These are phyloP conservation scores for Callyntrura guangdongensis DNA, from an alignment of 2,888 invertebrate genomes.

Conservation along the genomic window DNA sequence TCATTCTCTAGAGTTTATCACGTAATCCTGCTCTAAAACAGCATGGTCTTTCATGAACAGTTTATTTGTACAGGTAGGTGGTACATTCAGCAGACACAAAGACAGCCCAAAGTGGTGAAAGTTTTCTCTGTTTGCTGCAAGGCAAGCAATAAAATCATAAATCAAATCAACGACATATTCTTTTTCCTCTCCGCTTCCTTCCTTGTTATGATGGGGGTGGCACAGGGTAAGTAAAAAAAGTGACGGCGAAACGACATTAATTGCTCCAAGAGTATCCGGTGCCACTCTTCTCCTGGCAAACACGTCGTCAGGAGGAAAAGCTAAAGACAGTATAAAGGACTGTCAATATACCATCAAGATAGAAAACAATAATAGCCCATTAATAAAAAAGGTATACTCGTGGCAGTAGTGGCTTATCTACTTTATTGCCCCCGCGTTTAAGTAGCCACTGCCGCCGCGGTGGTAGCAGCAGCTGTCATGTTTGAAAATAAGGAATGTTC, in stretches of 20 bases:
- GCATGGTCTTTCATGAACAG: neutral
- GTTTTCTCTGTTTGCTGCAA: neutral
- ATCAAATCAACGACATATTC: slow-evolving; percentile 45
- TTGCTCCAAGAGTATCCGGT: slow-evolving; percentile 24
- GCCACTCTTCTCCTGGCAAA: neutral
- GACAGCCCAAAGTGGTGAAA: neutral
- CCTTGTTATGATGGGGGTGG: neutral
- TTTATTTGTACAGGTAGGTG: neutral
- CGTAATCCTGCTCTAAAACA: neutral
- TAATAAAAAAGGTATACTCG: neutral
- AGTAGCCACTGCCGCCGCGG: neutral
- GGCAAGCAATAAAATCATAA: slow-evolving; percentile 40
- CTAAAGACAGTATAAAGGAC: neutral
- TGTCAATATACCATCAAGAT: neutral
- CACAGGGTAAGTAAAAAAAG: neutral
- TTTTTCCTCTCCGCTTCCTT: neutral
- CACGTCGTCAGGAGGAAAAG: neutral
- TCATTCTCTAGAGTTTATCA: too few relatives aligned
- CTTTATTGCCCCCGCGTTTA: slow-evolving; percentile 15
- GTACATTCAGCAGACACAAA: neutral
- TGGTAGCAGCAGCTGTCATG: slow-evolving; percentile 63
- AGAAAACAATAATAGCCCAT: neutral
- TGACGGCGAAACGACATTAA: slow-evolving; percentile 47
- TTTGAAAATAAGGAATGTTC: slow-evolving; percentile 78
- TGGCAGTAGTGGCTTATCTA: slow-evolving; percentile 25